Evolutionary conservation across 2,888 invertebrate genomes (phyloP).

Genomic region (Mesochorus sp.): DNA sequence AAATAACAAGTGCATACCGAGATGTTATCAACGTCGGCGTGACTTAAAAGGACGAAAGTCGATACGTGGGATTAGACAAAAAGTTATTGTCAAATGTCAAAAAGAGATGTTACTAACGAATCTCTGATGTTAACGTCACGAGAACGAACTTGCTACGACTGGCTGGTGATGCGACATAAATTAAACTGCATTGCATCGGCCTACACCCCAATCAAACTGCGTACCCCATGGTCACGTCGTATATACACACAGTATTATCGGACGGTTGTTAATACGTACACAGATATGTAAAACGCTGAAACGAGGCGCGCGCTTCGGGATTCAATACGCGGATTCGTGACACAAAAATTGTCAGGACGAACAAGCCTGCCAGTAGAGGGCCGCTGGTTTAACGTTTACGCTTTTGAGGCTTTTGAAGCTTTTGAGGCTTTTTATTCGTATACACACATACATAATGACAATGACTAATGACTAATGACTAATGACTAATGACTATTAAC

Average conservation of each 20-base stretch:
- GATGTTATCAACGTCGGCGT: not conserved
- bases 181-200: constrained; percentile 77
- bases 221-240: constrained; percentile 77
- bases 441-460: constrained; percentile 3
- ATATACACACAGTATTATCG: constrained; percentile 71
- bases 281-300: constrained; percentile 12
- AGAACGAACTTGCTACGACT: constrained; percentile 70
- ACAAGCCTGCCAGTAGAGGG: constrained; percentile 59
- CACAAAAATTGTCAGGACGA: constrained; percentile 74
- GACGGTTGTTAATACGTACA: constrained; percentile 62
- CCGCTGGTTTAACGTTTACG: constrained; percentile 11
- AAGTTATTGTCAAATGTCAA: not conserved
- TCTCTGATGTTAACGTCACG: constrained; percentile 34
- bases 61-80: not conserved
- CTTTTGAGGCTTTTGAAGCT: constrained; percentile 48
- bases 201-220: constrained; percentile 77
- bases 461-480: not conserved
- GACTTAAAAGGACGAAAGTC: not conserved
- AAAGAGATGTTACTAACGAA: constrained; percentile 1
- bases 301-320: constrained; percentile 30
- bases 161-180: constrained; percentile 78
- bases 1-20: not conserved
- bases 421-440: constrained; percentile 37
- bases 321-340: constrained; percentile 22
- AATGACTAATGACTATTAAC: not conserved